Percentiles rank a stretch among this genome's conserved stretches.
Conservation (phyloP, 2,113 vertebrate species). For the Nanger granti region DNA sequence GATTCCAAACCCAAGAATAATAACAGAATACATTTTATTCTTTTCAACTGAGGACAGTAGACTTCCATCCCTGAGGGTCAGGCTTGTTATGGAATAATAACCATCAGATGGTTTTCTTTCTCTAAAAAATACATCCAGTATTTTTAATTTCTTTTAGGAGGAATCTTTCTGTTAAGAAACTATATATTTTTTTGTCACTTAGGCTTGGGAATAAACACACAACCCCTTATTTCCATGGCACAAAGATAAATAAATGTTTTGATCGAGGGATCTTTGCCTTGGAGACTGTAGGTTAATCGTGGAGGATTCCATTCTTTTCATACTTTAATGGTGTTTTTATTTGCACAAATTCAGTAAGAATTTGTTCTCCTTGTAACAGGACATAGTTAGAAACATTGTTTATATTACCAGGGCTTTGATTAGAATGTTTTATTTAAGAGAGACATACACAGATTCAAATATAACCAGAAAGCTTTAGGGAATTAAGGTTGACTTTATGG, state of each 20-base stretch:
- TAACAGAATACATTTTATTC: conserved; percentile 25
- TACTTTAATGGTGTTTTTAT: conserved; percentile 4
- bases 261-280: conserved; percentile 44
- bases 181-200: conserved; percentile 47
- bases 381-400: background rate
- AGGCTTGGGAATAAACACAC: background rate
- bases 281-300: conserved; percentile 56
- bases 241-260: conserved; percentile 50
- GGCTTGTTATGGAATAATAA: background rate
- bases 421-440: background rate
- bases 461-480: background rate
- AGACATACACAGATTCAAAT: background rate
- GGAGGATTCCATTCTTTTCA: background rate
- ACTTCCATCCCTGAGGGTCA: background rate
- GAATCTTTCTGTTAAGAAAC: conserved; percentile 59
- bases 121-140: conserved; percentile 29
- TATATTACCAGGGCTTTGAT: background rate
- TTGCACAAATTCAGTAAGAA: background rate
- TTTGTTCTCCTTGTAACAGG: background rate
- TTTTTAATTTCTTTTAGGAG: conserved; percentile 43
- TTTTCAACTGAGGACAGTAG: background rate
- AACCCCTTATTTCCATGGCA: conserved; percentile 37
- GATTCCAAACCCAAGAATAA: conserved; percentile 54
- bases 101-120: conserved; percentile 5
- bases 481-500: background rate